Evolutionary conservation across 2,888 invertebrate genomes (phyloP), one percentile per base, ranked within the genome.

Genomic region (Adelognathus sp.): DNA sequence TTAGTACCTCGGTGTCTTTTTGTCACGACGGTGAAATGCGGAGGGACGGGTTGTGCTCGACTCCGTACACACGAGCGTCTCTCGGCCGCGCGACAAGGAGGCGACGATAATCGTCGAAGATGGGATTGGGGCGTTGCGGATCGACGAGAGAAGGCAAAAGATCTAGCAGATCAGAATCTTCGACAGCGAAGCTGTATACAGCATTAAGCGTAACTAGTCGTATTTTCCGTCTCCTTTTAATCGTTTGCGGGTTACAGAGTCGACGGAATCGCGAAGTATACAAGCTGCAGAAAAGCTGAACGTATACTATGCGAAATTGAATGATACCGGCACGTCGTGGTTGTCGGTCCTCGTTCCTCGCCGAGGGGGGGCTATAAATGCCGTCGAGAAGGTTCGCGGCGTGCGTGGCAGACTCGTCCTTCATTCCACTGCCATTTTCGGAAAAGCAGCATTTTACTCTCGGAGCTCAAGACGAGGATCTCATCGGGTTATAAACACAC

Each of bases 371-470:
- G 66, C 77, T 78, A 71, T 24, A 71, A 54, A 66, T 36, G 67
- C 72, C 54, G 77, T 24, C 60, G 71, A 76, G 71, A 58, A 14
- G 36, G 29, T 29, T 9, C 36, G n/a, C 33, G 61, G 36, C 60
- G 66, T 77, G 80, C 76, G 74, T 76, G 79, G 66, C 76, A 83
- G 85, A 88, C 88, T 82, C 82, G 88, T 88, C 86, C 82, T 79
- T 87, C 88, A 85, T 88, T 87, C 88, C 88, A 88, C 85, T 84
- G 84, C 88, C 88, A 88, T 88, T 84, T 85, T 84, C 81, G 84
- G 85, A 83, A 85, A 85, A 83, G 80, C 81, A 83, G 81, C 81
- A 83, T 82, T 84, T 83, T 76, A 83, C 81, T 70, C 70, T 60
- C 72, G 52, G 56, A 52, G 67, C 69, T 73, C 71, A 61, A 61